Evolutionary conservation across 2,113 vertebrate species (phyloP).

Genomic region (Chionomys nivalis): DNA sequence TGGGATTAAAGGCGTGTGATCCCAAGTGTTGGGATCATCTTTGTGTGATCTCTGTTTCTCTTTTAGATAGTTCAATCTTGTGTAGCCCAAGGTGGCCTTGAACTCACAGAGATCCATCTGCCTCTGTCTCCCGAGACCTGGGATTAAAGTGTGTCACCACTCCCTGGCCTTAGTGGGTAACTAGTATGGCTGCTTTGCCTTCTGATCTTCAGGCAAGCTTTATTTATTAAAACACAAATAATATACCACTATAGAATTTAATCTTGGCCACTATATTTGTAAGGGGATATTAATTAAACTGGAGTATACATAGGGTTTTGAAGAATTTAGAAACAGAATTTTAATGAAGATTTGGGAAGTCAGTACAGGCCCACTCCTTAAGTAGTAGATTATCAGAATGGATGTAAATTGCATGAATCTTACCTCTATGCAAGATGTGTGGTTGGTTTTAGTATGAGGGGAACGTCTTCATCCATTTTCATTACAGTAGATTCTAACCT

Average conservation of each 20-base stretch:
- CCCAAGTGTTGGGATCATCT: no score
- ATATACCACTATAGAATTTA: neutral
- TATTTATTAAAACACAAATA: no score
- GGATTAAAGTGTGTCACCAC: no score
- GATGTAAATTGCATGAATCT: neutral
- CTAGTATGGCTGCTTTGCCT: no score
- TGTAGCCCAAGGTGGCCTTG: no score
- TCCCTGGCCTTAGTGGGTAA: no score
- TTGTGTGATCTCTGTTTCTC: no score
- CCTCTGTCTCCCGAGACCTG: no score
- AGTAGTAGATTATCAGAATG: neutral
- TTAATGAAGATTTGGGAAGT: neutral
- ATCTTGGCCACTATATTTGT: neutral
- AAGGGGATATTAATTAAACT: neutral
- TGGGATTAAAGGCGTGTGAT: no score
- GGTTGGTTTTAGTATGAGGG: neutral
- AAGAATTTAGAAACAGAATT: conserved; percentile 15
- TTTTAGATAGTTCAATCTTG: no score
- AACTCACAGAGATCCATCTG: no score
- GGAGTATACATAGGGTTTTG: neutral
- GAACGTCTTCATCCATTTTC: neutral
- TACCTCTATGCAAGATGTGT: neutral
- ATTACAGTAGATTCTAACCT: neutral
- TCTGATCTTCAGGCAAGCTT: no score
- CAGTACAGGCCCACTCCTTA: neutral